Conservation (phyloP, 2,888 invertebrate genomes). For the Invenusta paracnida region DNA sequence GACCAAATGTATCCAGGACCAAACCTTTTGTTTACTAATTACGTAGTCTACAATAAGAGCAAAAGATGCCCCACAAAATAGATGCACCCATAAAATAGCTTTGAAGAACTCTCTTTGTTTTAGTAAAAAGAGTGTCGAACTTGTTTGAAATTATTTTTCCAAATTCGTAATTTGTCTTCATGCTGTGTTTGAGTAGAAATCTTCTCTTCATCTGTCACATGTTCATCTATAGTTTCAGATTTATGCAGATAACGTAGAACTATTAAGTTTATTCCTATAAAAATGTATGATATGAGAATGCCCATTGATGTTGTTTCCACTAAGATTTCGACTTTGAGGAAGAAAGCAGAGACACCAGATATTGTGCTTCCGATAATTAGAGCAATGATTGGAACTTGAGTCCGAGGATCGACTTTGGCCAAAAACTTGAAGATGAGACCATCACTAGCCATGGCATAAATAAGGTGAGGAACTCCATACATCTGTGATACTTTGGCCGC, state of each 20-base stretch:
- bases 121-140: too few relatives aligned
- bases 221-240: too few relatives aligned
- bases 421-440: slow-evolving; percentile 42
- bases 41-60: too few relatives aligned
- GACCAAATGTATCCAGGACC: too few relatives aligned
- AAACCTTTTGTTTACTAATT: too few relatives aligned
- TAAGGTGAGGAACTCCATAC: slow-evolving; percentile 39
- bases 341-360: slow-evolving; percentile 36
- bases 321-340: slow-evolving; percentile 42
- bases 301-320: slow-evolving; percentile 43
- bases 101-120: too few relatives aligned
- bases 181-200: too few relatives aligned
- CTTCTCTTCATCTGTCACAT: too few relatives aligned
- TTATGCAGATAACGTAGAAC: slow-evolving; percentile 43
- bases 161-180: too few relatives aligned
- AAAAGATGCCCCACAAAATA: too few relatives aligned
- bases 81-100: too few relatives aligned
- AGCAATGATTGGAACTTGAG: slow-evolving; percentile 36
- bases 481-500: slow-evolving; percentile 38
- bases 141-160: too few relatives aligned
- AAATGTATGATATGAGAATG: slow-evolving; percentile 40
- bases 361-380: slow-evolving; percentile 38
- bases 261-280: slow-evolving; percentile 40
- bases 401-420: slow-evolving; percentile 32
- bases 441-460: slow-evolving; percentile 44